Percentiles rank a stretch among this genome's conserved stretches.
Conservation (phyloP, 2,888 invertebrate species). For the Drosophila dives region DNA sequence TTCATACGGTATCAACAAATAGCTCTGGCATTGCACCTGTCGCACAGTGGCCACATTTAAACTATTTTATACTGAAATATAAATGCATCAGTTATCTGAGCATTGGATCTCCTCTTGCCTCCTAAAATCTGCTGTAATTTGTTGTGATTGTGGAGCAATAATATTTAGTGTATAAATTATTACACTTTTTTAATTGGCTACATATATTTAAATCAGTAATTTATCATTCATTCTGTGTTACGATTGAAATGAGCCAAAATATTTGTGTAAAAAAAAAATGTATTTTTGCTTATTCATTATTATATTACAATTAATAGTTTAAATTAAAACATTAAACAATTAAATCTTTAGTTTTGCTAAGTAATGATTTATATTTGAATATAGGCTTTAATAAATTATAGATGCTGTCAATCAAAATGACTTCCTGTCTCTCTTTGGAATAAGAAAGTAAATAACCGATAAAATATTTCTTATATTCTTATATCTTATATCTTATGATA, state of each 20-base stretch:
- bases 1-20: slow-evolving; percentile 53
- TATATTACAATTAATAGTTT: neutral
- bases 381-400: neutral
- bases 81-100: neutral
- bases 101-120: neutral
- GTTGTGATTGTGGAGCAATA: neutral
- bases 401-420: too few species aligned
- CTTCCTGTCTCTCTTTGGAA: too few species aligned
- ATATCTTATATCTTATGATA: too few species aligned
- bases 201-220: neutral
- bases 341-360: neutral
- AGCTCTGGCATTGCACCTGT: slow-evolving; percentile 15
- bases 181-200: neutral
- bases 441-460: too few species aligned
- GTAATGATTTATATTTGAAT: neutral
- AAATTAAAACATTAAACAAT: neutral
- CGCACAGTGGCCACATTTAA: slow-evolving; percentile 48
- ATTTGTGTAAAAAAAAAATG: neutral
- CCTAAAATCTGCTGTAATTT: neutral
- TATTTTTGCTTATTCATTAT: neutral
- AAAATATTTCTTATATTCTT: too few species aligned
- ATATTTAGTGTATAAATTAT: neutral
- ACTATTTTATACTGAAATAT: slow-evolving; percentile 1
- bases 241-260: neutral
- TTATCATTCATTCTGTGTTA: neutral